Evolutionary conservation across 2,888 invertebrate genomes (phyloP).

Genomic region (Synanthedon formicaeformis): DNA sequence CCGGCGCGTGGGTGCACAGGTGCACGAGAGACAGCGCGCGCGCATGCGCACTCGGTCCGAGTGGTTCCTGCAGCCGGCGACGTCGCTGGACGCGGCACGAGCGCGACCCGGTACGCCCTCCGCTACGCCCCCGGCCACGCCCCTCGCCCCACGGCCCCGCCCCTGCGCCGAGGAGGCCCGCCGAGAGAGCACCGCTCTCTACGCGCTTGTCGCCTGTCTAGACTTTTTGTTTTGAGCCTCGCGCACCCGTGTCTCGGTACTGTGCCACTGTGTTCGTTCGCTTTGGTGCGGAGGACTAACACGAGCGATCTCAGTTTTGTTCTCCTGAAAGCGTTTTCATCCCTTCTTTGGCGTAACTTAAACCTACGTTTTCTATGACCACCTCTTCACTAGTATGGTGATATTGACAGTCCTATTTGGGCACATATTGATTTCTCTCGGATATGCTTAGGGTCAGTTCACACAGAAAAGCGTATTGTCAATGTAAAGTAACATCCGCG

Average conservation of each 20-base stretch:
- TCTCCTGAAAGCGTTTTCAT: conserved; percentile 6
- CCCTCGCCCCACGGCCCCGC: conserved; percentile 14
- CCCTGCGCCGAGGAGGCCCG: conserved; percentile 28
- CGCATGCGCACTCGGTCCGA: conserved; percentile 97
- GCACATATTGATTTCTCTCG: too few relatives aligned
- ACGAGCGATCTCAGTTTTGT: conserved; percentile 25
- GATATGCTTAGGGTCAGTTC: too few relatives aligned
- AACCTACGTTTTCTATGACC: too few relatives aligned
- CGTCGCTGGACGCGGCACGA: conserved; percentile 60
- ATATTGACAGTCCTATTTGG: too few relatives aligned
- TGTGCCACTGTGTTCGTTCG: conserved; percentile 33
- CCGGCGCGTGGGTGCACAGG: conserved; percentile 62
- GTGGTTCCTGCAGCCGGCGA: conserved; percentile 90
- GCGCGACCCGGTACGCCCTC: conserved; percentile 56
- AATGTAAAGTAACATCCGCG: too few relatives aligned
- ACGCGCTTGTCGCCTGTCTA: conserved; percentile 68
- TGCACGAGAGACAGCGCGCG: conserved; percentile 95
- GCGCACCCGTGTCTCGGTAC: conserved; percentile 48
- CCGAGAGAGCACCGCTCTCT: conserved; percentile 57
- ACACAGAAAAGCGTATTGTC: too few relatives aligned
- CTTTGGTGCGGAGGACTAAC: conserved; percentile 57
- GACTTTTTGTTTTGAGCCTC: conserved; percentile 66
- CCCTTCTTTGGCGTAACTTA: too few relatives aligned
- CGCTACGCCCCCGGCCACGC: conserved; percentile 36
- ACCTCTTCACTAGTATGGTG: too few relatives aligned